Evolutionary conservation across 2,888 invertebrate genomes (phyloP), one percentile per base, ranked within the genome.

Genomic region (Eristalis pertinax): DNA sequence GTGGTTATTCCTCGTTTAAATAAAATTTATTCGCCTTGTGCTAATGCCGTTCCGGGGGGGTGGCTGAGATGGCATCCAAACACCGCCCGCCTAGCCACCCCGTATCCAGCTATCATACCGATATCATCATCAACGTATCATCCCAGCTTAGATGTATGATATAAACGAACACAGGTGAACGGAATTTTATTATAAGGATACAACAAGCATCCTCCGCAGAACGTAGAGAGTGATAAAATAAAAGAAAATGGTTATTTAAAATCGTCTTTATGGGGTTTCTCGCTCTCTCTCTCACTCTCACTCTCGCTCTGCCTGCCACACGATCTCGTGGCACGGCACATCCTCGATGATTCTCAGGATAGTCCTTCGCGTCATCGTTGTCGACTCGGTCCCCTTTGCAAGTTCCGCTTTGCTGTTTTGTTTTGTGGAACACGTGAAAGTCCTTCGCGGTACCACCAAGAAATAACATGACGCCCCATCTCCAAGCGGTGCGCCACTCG

Each of bases 181-280:
- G 73, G 22, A 67, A 79, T 68, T 79, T 73, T 67, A 68, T 79
- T 73, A 67, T 19, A 68, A 24, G 58, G 67, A 67, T 67, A 67
- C 35, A 32, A 58, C 41, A 58, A 65, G 60, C 60, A 72, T 65
- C 72, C 65, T 60, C 29, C 29, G 22, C 0, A 41, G 32, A 58
- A 60, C 32, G 22, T 32, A 67, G 22, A 65, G 65, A 72, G 60
- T 73, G 73, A 73, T 79, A 67, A 79, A 73, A 73, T 79, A 64
- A 58, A 70, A 64, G 35, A 64, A 78, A 78, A 78, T 70, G 56
- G 64, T 70, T 70, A 35, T 78, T 79, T 79, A 73, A 79, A 68
- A 62, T 67, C 79, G 60, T 35, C 38, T 64, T 63, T 62, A 68
- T 29, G 15, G 56, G 38, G 74, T 10, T 65, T 11, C 35, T 63